These are phyloP conservation scores for Alethe castanea DNA, from an alignment of 2,113 vertebrate species.

Conservation along the genomic window DNA sequence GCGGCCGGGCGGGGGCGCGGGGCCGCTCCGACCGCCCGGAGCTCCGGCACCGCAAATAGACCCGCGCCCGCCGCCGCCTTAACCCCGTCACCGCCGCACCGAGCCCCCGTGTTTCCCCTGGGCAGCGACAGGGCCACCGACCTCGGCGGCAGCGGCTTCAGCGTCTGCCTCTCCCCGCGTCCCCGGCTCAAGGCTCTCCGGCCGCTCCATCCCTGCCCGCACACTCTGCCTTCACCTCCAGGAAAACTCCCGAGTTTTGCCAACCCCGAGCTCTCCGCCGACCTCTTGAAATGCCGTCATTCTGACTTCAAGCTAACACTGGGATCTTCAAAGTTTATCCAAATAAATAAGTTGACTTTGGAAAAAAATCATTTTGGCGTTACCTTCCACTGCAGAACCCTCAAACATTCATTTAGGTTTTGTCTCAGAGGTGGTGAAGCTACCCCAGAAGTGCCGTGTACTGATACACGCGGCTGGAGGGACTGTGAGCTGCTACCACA, in stretches of 20 bases:
- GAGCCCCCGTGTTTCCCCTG: not conserved
- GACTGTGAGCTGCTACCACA: accelerated
- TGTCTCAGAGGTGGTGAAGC: not conserved
- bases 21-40: not conserved
- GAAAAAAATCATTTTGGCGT: accelerated
- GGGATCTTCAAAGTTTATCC: not conserved
- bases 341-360: not conserved
- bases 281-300: not conserved
- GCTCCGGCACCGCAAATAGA: not conserved
- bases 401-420: not conserved
- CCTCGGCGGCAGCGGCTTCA: not conserved
- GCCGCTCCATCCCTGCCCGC: not conserved
- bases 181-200: not conserved
- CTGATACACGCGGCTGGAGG: accelerated
- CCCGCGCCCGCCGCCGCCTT: not conserved
- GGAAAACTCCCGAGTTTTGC: accelerated
- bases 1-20: conserved; percentile 33
- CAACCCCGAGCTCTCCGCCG: accelerated
- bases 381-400: not conserved
- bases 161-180: no score
- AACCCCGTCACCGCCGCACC: not conserved
- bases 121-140: not conserved
- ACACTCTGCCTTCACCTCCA: not conserved
- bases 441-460: accelerated
- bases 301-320: not conserved